These are phyloP conservation scores for Alentia gelatinosa DNA, from an alignment of 2,888 invertebrate species.

Conservation along the genomic window DNA sequence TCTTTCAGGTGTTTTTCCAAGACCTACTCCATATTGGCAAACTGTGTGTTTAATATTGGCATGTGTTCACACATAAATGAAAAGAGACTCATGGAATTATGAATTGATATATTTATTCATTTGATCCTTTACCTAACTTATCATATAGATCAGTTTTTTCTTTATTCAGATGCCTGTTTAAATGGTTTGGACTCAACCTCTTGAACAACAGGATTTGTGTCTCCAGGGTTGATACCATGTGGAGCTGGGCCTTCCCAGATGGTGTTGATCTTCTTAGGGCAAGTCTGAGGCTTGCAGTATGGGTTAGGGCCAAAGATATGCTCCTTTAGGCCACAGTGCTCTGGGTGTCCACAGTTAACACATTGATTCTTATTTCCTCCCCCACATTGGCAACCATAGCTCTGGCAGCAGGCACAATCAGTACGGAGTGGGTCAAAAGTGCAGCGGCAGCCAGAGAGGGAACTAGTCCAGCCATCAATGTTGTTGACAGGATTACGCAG, in stretches of 20 bases:
- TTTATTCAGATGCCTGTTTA: background rate
- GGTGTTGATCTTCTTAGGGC: conserved; percentile 37
- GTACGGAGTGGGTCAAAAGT: conserved; percentile 44
- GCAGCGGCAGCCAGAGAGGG: conserved; percentile 65
- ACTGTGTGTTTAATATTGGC: no score
- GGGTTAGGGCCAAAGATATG: conserved; percentile 53
- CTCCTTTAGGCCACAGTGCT: conserved; percentile 55
- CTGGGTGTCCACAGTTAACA: conserved; percentile 55
- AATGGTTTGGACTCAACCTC: background rate
- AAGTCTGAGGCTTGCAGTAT: conserved; percentile 35
- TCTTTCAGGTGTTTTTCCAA: no score
- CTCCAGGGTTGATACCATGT: background rate
- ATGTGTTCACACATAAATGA: no score
- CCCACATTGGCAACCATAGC: conserved; percentile 65
- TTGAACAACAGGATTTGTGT: background rate
- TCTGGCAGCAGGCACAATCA: conserved; percentile 68
- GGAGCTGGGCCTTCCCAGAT: background rate
- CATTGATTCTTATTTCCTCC: conserved; percentile 50
- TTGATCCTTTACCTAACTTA: no score
- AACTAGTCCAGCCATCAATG: conserved; percentile 57
- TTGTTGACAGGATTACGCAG: conserved; percentile 14
- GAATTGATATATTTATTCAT: no score
- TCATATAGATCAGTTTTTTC: background rate
- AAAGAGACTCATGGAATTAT: no score
- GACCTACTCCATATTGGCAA: no score